phyloP scores from a whole-genome alignment of 2,113 vertebrate genomes.

The Synchiropus splendidus region DNA sequence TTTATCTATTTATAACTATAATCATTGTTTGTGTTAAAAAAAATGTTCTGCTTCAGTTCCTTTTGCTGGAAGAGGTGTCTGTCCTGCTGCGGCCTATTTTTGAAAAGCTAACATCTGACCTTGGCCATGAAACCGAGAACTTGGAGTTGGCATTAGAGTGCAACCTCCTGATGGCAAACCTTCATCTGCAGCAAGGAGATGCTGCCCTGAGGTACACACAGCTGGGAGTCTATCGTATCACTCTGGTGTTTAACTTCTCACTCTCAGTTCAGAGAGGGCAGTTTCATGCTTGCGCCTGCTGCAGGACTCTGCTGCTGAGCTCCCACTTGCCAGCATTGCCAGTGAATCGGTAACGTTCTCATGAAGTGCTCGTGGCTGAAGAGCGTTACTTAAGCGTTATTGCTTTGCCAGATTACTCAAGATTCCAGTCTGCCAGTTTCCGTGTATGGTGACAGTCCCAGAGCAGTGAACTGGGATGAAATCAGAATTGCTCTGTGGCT shows the following conservation, averaged over 20 bases:
- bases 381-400: not conserved
- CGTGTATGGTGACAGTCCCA: conserved; percentile 28
- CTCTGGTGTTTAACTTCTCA: not conserved
- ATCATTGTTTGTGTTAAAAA: no score
- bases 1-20: no score
- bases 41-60: conserved; percentile 24
- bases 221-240: not conserved
- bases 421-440: not conserved
- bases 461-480: conserved; percentile 61
- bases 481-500: conserved; percentile 73
- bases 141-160: conserved; percentile 70
- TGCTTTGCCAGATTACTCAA: conserved; percentile 13
- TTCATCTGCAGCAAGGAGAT: conserved; percentile 72
- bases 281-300: conserved; percentile 75
- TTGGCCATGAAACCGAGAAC: conserved; percentile 45
- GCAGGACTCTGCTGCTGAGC: conserved; percentile 59
- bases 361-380: not conserved
- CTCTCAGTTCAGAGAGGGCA: conserved; percentile 69
- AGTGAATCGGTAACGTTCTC: conserved; percentile 20
- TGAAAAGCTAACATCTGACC: conserved; percentile 12
- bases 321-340: conserved; percentile 3
- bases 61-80: conserved; percentile 31
- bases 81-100: conserved; percentile 14
- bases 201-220: conserved; percentile 62
- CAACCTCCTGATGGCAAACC: conserved; percentile 70